A percentile compares a stretch with the other conserved stretches of the same genome.
Evolutionary conservation across 1,140 invertebrate species (phyloP).

Genomic region (Atta cephalotes): DNA sequence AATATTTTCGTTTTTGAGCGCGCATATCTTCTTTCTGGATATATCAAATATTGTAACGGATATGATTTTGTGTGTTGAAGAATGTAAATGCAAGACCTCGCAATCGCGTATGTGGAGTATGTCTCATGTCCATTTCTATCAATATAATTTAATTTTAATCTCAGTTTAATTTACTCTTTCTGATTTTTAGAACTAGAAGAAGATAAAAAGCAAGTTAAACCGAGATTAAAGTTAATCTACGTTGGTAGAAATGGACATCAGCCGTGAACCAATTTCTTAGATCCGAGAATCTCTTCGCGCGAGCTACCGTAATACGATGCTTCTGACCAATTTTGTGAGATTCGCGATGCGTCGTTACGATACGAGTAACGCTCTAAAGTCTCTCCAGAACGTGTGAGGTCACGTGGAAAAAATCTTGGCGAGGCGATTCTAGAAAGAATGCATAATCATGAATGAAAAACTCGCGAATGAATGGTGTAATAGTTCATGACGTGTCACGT

Average conservation of each 20-base stretch:
- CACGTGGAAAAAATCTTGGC: conserved; percentile 25
- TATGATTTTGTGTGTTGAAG: conserved; percentile 69
- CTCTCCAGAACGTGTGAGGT: background rate
- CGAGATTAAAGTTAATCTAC: too few relatives aligned
- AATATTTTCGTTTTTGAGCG: conserved; percentile 38
- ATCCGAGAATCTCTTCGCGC: background rate
- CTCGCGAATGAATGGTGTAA: conserved; percentile 29
- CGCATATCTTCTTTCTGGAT: conserved; percentile 39
- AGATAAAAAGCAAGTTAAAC: too few relatives aligned
- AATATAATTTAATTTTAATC: too few relatives aligned
- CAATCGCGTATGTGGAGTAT: conserved; percentile 37
- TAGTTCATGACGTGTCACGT: background rate
- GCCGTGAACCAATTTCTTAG: background rate
- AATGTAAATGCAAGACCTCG: conserved; percentile 51
- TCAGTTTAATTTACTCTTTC: too few relatives aligned
- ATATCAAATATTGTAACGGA: conserved; percentile 70
- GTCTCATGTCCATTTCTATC: background rate
- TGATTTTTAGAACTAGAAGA: too few relatives aligned
- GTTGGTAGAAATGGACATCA: background rate
- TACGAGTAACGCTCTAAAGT: conserved; percentile 12
- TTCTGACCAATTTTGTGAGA: background rate
- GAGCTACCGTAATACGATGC: background rate
- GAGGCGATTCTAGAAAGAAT: conserved; percentile 15
- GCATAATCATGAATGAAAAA: conserved; percentile 48
- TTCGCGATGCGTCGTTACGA: conserved; percentile 14